Evolutionary conservation across 2,888 invertebrate genomes (phyloP), one percentile per base, ranked within the genome.

Genomic region (Spilarctia lutea): DNA sequence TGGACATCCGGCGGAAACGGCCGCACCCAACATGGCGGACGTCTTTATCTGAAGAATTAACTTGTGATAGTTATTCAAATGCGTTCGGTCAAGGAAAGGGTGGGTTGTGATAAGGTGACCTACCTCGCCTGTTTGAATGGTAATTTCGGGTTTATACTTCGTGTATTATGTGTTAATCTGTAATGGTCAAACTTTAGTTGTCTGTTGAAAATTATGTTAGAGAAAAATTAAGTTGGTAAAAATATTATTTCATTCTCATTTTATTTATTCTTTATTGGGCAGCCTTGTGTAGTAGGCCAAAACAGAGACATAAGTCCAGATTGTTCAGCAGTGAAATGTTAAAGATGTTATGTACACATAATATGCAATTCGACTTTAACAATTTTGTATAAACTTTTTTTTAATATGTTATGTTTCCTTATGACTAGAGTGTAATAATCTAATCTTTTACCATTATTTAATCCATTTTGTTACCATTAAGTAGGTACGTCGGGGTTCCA

Each of bases 41-140:
- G 94, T 93, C 94, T 94, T 94, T 95, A 95, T 95, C 94, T 92
- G 93, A 95, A 94, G 94, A 95, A 95, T 94, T 94, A 94, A 94
- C 90, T 91, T 85, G 89, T 89, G 93, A 94, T 94, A 94, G 94
- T 92, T 92, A 94, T 95, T 95, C 94, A 94, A 95, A 95, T 95
- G 93, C 71, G 79, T 74, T 89, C 63, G 84, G 88, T 85, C 82
- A 79, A 85, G 81, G 81, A 84, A 83, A 77, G 84, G 86, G 81
- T 83, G 82, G 81, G 35, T 73, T 68, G 67, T 76, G 83, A 82
- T 85, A 82, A 81, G 74, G 81, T 83, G 82, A 81, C 81, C 83
- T 78, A 81, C 45, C 77, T 80, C 72, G 24, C 70, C 35, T 48
- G 68, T 74, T 60, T 65, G 75, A 67, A 76, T 76, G 65, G 73